These are phyloP conservation scores for Dicyrtoma fusca DNA, from an alignment of 2,888 invertebrate species.

Conservation along the genomic window DNA sequence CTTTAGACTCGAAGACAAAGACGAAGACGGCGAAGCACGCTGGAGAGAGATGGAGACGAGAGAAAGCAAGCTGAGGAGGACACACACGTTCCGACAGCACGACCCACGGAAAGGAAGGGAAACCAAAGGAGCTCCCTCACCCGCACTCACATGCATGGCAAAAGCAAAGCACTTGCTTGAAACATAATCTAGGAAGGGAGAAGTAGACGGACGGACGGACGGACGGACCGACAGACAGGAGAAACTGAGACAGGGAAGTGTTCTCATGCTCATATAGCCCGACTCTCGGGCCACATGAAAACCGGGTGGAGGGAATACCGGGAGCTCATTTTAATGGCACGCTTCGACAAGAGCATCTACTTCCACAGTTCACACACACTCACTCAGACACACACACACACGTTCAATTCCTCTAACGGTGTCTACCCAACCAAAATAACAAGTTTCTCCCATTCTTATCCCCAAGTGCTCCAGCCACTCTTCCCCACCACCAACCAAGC, in stretches of 20 bases:
- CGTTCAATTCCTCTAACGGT: too few species aligned
- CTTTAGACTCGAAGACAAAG: too few species aligned
- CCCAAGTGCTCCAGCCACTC: background rate
- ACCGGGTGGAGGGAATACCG: conserved; percentile 15
- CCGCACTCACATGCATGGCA: too few species aligned
- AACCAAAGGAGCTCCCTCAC: too few species aligned
- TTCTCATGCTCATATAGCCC: background rate
- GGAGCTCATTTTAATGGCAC: conserved; percentile 30
- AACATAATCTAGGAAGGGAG: too few species aligned
- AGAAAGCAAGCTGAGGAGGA: too few species aligned
- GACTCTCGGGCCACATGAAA: background rate
- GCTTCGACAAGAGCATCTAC: conserved; percentile 25
- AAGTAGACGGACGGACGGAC: conserved; percentile 7
- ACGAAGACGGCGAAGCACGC: too few species aligned
- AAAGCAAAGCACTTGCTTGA: too few species aligned
- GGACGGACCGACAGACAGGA: background rate
- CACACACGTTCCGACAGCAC: too few species aligned
- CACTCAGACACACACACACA: background rate
- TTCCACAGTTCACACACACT: background rate
- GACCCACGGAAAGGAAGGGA: too few species aligned
- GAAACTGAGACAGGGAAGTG: background rate
- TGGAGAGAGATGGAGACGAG: too few species aligned
- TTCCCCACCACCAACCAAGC: background rate
- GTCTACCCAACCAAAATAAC: background rate
- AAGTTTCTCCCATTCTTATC: background rate